phyloP scores from a whole-genome alignment of 2,797 vertebrate species.

The Chaenodraco wilsoni region DNA sequence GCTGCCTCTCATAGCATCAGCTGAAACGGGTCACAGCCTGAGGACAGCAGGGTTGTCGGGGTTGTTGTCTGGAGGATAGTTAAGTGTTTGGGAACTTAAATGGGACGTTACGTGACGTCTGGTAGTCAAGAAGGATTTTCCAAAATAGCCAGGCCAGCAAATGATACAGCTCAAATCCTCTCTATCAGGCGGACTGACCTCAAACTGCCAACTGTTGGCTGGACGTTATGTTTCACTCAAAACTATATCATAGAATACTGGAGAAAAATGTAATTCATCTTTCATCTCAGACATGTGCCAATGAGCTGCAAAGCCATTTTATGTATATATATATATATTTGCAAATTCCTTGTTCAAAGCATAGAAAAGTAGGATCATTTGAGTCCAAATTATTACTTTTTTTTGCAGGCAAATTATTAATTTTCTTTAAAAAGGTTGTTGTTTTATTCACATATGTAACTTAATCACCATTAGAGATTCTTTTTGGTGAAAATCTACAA shows the following conservation, averaged over 20 bases:
- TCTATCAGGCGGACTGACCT: conserved; percentile 40
- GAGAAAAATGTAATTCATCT: too few relatives aligned
- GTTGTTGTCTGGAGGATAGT: background rate
- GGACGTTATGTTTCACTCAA: background rate
- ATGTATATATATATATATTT: background rate
- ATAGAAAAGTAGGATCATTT: background rate
- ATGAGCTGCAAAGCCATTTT: too few relatives aligned
- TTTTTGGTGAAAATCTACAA: background rate
- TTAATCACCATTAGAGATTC: background rate
- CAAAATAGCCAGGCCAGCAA: conserved; percentile 59
- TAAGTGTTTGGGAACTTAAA: conserved; percentile 52
- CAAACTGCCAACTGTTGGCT: conserved; percentile 15
- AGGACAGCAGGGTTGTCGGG: background rate
- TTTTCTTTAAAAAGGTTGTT: too few relatives aligned
- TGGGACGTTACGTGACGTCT: conserved; percentile 37
- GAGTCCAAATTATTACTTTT: too few relatives aligned
- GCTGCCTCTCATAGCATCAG: background rate
- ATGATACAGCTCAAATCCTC: conserved; percentile 57
- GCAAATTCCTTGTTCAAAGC: background rate
- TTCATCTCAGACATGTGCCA: too few relatives aligned
- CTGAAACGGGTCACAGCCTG: background rate
- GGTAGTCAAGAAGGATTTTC: conserved; percentile 44
- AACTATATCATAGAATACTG: too few relatives aligned
- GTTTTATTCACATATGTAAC: too few relatives aligned
- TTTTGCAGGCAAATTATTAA: too few relatives aligned